phyloP scores from a whole-genome alignment of 2,113 vertebrate genomes.

The Trochalopteron elliotii region DNA sequence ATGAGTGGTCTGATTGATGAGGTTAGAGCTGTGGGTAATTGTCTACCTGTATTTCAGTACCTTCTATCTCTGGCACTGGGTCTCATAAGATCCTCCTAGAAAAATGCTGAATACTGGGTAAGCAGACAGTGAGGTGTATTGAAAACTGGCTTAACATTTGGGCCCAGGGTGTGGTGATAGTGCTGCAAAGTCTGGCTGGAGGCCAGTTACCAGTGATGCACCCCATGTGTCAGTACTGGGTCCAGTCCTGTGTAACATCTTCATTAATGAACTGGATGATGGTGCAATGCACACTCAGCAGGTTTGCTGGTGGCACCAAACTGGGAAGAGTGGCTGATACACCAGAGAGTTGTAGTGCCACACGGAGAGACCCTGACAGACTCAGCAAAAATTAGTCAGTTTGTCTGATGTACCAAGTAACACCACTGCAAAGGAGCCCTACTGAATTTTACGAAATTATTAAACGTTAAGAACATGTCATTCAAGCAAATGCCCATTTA shows the following conservation, averaged over 20 bases:
- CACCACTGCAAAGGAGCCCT: background rate
- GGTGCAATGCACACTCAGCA: background rate
- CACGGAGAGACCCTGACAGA: background rate
- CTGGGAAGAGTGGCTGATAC: background rate
- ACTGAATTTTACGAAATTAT: background rate
- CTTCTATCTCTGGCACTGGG: background rate
- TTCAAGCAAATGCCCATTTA: background rate
- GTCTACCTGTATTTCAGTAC: background rate
- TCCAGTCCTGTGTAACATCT: background rate
- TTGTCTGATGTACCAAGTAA: background rate
- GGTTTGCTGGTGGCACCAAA: background rate
- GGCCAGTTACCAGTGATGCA: background rate
- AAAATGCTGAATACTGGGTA: background rate
- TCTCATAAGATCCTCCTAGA: background rate
- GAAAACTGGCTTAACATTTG: rapidly evolving
- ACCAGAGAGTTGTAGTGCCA: background rate
- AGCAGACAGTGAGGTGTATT: background rate
- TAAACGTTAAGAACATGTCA: background rate
- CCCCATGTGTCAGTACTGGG: background rate
- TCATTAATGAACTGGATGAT: background rate
- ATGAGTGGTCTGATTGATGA: background rate
- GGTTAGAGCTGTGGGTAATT: background rate
- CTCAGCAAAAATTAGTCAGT: background rate
- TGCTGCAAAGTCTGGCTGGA: background rate
- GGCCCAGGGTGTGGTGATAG: background rate